Evolutionary conservation across 53 echinoderm and acorn worm species (phyloP), one percentile per base, ranked within the genome.

Genomic region (Echinometra lucunter): DNA sequence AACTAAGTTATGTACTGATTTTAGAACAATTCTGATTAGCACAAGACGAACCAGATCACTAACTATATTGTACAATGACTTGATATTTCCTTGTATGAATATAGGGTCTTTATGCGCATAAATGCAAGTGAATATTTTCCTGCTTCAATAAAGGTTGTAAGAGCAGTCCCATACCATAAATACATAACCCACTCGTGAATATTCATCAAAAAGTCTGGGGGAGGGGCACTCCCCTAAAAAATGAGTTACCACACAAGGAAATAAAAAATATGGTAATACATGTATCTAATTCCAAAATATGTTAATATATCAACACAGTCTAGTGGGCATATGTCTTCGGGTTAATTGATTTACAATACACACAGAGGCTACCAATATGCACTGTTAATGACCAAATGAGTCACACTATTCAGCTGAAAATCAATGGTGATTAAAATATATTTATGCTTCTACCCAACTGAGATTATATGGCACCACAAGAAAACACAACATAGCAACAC

Each of bases 321-420:
- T 32, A 12, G 25, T 19, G 0, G 60, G 23, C 58, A 58, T n/a
- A n/a, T n/a, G 69, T 12, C 69, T 69, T 69, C 32, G 11, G 69
- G 69, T 34, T 69, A 32, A 69, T 69, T 30, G 69, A 69, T 34
- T 32, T 69, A 34, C 69, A 69, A 69, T 19, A 42, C 78, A 78
- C 49, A 13, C 12, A 19, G 25, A 82, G 6, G 44, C 56, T 9
- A 13, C 56, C 13, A 56, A 56, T 85, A n/a, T 28, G 85, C 49
- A 85, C 12, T 49, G 85, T 28, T 85, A 85, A 85, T 85, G 45
- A 85, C n/a, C 30, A 28, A 49, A 85, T 85, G 85, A 85, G 47
- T 85, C 47, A 85, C 49, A n/a, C 85, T 85, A 45, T 85, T 49
- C 49, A 85, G 47, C 45, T n/a, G n/a, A 85, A 85, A 49, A 45